A percentile compares a stretch with the other conserved stretches of the same genome.
Conservation (phyloP, 2,888 invertebrate genomes). For the Bellardia bayeri region DNA sequence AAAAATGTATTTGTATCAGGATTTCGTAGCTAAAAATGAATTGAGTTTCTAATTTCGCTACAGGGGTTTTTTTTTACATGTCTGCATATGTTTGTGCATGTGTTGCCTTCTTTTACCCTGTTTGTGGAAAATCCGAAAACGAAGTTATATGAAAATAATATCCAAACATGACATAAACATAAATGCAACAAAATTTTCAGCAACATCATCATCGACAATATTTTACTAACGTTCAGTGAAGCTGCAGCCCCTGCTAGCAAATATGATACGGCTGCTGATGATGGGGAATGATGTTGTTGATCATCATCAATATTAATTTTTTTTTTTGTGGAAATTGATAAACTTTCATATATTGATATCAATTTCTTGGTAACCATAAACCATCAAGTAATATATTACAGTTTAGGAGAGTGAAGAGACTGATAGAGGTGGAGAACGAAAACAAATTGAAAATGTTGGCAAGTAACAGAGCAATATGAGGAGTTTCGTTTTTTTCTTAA, state of each 20-base stretch:
- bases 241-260: not conserved
- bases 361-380: slow-evolving; percentile 64
- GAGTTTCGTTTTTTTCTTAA: not conserved
- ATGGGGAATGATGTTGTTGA: slow-evolving; percentile 16
- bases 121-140: not conserved
- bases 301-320: slow-evolving; percentile 55
- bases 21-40: slow-evolving; percentile 17
- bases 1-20: slow-evolving; percentile 9
- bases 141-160: slow-evolving; percentile 59
- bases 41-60: slow-evolving; percentile 37
- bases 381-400: slow-evolving; percentile 18
- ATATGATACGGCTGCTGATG: slow-evolving; percentile 28
- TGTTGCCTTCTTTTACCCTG: not conserved
- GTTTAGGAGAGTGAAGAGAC: not conserved
- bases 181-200: slow-evolving; percentile 67
- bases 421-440: not conserved
- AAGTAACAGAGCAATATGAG: not conserved
- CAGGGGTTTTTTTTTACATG: slow-evolving; percentile 12
- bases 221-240: slow-evolving; percentile 21
- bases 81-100: slow-evolving; percentile 30
- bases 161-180: slow-evolving; percentile 69
- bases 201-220: slow-evolving; percentile 50
- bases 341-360: slow-evolving; percentile 68
- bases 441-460: slow-evolving; percentile 6
- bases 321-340: slow-evolving; percentile 60